phyloP scores from a whole-genome alignment of 2,113 vertebrate species.

The cat (Felis catus) region DNA sequence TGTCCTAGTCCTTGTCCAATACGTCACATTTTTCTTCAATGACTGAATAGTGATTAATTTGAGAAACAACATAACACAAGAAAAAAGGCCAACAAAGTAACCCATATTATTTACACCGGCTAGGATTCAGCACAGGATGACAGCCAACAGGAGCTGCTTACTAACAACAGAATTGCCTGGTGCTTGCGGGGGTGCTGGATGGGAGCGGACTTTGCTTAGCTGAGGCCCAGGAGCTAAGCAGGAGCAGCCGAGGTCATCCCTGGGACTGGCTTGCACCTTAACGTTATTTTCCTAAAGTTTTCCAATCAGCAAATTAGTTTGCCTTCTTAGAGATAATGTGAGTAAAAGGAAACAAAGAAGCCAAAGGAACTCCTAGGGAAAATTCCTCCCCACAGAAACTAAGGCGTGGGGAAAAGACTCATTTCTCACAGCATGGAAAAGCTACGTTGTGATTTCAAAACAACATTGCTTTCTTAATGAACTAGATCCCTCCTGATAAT shows the following conservation, averaged over 20 bases:
- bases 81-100: neutral
- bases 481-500: neutral
- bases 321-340: neutral
- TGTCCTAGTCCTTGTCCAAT: neutral
- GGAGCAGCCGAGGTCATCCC: neutral
- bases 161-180: neutral
- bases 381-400: neutral
- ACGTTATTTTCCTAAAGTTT: neutral
- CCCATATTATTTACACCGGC: neutral
- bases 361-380: neutral
- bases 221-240: neutral
- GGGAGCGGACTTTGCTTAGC: fast-evolving
- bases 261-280: neutral
- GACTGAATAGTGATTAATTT: neutral
- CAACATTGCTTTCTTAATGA: neutral
- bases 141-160: neutral
- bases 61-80: neutral
- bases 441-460: neutral
- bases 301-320: neutral
- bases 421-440: neutral
- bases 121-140: neutral
- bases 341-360: neutral
- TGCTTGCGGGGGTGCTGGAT: fast-evolving
- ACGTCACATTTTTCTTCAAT: neutral
- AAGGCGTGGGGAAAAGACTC: neutral